phyloP scores from a whole-genome alignment of 2,888 invertebrate species.

The Drosophila paucipuncta region DNA sequence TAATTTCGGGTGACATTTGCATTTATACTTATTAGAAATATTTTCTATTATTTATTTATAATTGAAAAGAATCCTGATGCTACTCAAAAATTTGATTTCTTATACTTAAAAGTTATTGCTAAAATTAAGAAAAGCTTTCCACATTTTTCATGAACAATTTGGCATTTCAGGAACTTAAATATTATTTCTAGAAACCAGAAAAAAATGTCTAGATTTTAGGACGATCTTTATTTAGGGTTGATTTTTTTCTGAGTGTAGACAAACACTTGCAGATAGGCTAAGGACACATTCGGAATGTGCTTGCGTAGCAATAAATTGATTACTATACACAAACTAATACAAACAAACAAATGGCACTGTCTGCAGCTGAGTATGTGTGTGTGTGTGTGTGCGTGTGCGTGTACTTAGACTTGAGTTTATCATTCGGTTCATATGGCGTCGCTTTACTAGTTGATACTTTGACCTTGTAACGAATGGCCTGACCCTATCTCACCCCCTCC shows the following conservation, averaged over 20 bases:
- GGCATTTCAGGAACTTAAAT: neutral
- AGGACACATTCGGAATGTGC: constrained; percentile 36
- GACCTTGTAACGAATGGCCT: constrained; percentile 69
- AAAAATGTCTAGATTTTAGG: neutral
- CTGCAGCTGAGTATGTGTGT: neutral
- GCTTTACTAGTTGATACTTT: constrained; percentile 71
- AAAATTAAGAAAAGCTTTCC: too few relatives aligned
- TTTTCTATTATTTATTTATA: too few relatives aligned
- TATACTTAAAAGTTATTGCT: too few relatives aligned
- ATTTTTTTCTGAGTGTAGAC: neutral
- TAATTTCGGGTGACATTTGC: neutral
- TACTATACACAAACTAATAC: constrained; percentile 66
- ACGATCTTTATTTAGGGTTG: neutral
- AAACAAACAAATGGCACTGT: constrained; percentile 29
- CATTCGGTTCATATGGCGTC: constrained; percentile 73
- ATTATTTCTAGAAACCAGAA: too few relatives aligned
- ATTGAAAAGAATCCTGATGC: too few relatives aligned
- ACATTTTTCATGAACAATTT: too few relatives aligned
- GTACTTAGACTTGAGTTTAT: constrained; percentile 46
- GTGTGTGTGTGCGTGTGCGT: constrained; percentile 11
- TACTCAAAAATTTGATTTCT: too few relatives aligned
- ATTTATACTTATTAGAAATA: too few relatives aligned
- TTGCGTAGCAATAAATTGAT: constrained; percentile 73
- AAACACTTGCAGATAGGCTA: neutral
- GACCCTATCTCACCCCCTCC: neutral